A percentile compares a stretch with the other conserved stretches of the same genome.
Evolutionary conservation across 2,113 vertebrate genomes (phyloP).

Genomic region (Oxyruncus cristatus): DNA sequence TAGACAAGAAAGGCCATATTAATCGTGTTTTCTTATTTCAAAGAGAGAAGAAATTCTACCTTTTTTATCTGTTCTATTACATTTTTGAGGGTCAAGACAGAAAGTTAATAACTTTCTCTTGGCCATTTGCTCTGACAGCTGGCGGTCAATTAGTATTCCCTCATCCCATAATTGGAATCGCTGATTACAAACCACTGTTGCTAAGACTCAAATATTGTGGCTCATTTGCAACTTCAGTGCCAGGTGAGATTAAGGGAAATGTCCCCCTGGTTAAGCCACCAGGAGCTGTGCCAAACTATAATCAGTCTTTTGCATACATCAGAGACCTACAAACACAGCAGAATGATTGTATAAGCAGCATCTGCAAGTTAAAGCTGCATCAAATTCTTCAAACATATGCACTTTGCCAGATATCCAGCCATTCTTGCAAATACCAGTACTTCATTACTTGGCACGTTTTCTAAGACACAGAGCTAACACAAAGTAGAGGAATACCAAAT

Average conservation of each 20-base stretch:
- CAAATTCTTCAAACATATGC: conserved; percentile 46
- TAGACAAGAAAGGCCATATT: neutral
- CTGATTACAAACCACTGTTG: conserved; percentile 48
- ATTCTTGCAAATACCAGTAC: conserved; percentile 16
- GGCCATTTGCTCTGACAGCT: conserved; percentile 58
- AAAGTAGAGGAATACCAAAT: neutral
- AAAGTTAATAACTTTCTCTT: conserved; percentile 52
- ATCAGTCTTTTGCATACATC: conserved; percentile 50
- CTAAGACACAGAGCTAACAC: neutral
- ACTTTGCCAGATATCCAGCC: conserved; percentile 28
- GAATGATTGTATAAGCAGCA: conserved; percentile 43
- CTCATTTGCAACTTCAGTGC: conserved; percentile 42
- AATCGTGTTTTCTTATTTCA: neutral
- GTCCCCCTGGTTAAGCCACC: conserved; percentile 16
- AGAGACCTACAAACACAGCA: conserved; percentile 45
- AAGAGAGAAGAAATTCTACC: neutral
- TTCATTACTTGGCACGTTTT: conserved; percentile 20
- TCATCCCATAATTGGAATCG: conserved; percentile 15
- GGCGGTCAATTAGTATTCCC: conserved; percentile 54
- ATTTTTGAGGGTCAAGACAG: conserved; percentile 28
- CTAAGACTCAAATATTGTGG: conserved; percentile 40
- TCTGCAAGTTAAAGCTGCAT: conserved; percentile 49
- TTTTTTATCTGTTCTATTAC: neutral
- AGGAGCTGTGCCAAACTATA: conserved; percentile 50
- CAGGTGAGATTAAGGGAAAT: conserved; percentile 64